A percentile compares a stretch with the other conserved stretches of the same genome.
Conservation (phyloP, 2,113 vertebrate species). For the Apaloderma vittatum region DNA sequence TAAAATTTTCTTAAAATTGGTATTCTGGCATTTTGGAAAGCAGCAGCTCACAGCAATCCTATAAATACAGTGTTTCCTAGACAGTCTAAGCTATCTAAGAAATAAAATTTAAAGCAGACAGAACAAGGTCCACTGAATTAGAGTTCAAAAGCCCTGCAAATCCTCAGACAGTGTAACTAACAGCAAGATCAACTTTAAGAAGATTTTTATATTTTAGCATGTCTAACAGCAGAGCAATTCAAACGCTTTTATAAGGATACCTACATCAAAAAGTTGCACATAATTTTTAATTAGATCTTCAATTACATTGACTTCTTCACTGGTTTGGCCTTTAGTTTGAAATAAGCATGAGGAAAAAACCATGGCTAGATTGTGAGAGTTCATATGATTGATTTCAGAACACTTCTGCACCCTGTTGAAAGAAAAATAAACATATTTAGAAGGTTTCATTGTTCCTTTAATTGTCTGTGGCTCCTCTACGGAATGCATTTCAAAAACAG, state of each 20-base stretch:
- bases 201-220: neutral
- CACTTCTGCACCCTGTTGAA: conserved; percentile 91
- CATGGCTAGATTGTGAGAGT: conserved; percentile 85
- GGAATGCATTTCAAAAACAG: neutral
- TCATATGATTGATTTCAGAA: conserved; percentile 93
- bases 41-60: neutral
- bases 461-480: neutral
- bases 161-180: neutral
- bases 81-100: neutral
- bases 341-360: conserved; percentile 93
- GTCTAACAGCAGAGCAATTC: neutral
- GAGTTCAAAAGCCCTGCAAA: neutral
- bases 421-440: conserved; percentile 41
- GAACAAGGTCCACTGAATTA: neutral
- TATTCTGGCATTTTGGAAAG: neutral
- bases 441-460: neutral
- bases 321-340: conserved; percentile 92
- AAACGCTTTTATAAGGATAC: conserved; percentile 46
- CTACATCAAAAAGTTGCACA: conserved; percentile 92
- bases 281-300: conserved; percentile 94
- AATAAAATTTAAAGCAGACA: conserved; percentile 19
- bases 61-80: neutral
- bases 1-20: neutral
- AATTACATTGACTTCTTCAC: conserved; percentile 89
- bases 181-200: neutral